Percentiles rank a stretch among this genome's conserved stretches.
Conservation (phyloP, 2,888 invertebrate genomes). For the Calameuta filiformis region DNA sequence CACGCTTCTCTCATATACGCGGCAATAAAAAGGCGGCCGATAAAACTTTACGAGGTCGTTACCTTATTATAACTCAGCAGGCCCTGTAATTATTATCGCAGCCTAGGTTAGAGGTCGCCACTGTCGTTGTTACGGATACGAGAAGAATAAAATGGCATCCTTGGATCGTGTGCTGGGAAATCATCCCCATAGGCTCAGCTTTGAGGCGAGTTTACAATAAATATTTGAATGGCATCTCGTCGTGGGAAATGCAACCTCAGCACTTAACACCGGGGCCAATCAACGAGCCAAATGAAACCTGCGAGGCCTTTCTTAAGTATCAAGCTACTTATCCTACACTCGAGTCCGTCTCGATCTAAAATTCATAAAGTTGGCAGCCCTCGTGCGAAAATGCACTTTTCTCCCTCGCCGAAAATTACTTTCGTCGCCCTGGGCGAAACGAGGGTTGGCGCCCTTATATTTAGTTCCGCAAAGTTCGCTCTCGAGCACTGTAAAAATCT, state of each 20-base stretch:
- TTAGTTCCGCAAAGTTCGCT: not conserved
- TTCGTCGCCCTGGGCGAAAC: not conserved
- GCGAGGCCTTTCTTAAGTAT: not conserved
- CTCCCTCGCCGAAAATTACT: not conserved
- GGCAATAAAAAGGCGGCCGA: conserved; percentile 18
- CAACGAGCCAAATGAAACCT: not conserved
- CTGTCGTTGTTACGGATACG: not conserved
- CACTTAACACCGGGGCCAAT: not conserved
- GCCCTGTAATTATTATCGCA: not conserved
- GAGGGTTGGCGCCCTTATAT: not conserved
- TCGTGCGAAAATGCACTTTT: conserved; percentile 4
- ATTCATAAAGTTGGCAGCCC: conserved; percentile 4
- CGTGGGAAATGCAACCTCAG: not conserved
- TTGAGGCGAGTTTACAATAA: not conserved
- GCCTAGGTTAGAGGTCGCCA: not conserved
- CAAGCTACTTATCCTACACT: not conserved
- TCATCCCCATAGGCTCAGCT: not conserved
- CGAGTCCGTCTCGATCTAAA: not conserved
- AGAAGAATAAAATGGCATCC: not conserved
- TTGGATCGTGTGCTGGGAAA: not conserved
- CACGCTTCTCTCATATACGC: conserved; percentile 12
- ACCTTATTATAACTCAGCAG: conserved; percentile 18
- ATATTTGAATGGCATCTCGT: not conserved
- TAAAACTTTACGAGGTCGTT: conserved; percentile 20
- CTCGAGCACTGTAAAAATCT: not conserved